Percentiles rank a stretch among this genome's conserved stretches.
These are phyloP conservation scores for Coptotermes formosanus DNA, from an alignment of 1,140 invertebrate species.

Conservation along the genomic window DNA sequence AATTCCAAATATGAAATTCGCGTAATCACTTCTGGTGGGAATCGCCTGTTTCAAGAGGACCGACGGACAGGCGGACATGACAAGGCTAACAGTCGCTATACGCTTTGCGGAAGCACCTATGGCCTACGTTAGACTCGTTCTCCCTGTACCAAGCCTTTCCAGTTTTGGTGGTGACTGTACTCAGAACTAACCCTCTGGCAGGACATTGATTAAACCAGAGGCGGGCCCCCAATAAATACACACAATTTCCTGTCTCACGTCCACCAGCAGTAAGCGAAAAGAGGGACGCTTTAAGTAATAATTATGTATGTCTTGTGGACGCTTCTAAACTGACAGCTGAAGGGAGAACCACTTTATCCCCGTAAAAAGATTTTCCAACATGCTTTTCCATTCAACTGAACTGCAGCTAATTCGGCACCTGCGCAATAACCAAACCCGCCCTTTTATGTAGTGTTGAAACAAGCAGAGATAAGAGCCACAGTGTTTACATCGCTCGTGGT, in stretches of 20 bases:
- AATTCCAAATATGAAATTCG: too few relatives aligned
- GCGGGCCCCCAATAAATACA: neutral
- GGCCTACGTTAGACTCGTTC: too few relatives aligned
- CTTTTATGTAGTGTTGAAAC: neutral
- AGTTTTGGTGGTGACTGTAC: neutral
- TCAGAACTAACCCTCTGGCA: neutral
- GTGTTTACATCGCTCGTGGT: neutral
- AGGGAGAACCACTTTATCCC: neutral
- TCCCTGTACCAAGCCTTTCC: neutral
- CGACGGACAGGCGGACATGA: too few relatives aligned
- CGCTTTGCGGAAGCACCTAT: too few relatives aligned
- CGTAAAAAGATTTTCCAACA: neutral
- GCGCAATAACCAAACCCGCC: neutral
- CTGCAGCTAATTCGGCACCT: neutral
- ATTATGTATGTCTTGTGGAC: slow-evolving; percentile 8
- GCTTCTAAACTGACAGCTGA: neutral
- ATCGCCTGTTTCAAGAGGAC: too few relatives aligned
- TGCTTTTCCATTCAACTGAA: neutral
- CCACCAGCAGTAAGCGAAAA: neutral
- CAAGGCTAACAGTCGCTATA: too few relatives aligned
- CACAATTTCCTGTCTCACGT: neutral
- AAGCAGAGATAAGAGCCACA: neutral
- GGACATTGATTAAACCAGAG: neutral
- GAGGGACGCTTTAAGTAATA: neutral
- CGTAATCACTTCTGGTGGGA: too few relatives aligned